A percentile compares a stretch with the other conserved stretches of the same genome.
Evolutionary conservation across 2,113 vertebrate species (phyloP).

Genomic region (Psilopogon haemacephalus): DNA sequence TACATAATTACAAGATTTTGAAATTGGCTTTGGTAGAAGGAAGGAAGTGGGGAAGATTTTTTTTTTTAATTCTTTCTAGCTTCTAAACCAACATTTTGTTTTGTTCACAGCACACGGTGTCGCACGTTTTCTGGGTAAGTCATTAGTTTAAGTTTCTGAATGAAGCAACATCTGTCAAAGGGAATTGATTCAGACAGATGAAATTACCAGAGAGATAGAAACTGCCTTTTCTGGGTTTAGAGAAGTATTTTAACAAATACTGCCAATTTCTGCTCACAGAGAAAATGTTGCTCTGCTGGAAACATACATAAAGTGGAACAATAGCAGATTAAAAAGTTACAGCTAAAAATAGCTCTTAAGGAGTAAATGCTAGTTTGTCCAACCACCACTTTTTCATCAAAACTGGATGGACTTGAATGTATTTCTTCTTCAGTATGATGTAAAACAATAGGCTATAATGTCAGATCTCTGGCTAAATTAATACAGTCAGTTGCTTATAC

Average conservation of each 20-base stretch:
- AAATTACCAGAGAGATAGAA: not conserved
- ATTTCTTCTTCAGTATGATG: not conserved
- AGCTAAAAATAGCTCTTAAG: not conserved
- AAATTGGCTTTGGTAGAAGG: not conserved
- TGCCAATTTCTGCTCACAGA: not conserved
- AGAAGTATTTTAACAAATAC: not conserved
- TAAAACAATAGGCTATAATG: not conserved
- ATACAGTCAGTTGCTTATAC: not conserved
- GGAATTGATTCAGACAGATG: not conserved
- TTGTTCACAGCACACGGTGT: not conserved
- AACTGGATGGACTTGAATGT: not conserved
- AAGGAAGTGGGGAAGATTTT: not conserved
- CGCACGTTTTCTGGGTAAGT: not conserved
- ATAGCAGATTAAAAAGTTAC: not conserved
- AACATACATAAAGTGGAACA: not conserved
- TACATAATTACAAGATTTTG: not conserved
- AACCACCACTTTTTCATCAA: not conserved
- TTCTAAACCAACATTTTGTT: conserved; percentile 9
- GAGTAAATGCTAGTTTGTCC: not conserved
- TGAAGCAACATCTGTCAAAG: not conserved
- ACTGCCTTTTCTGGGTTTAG: not conserved
- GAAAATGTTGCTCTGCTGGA: not conserved
- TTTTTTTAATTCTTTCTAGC: not conserved
- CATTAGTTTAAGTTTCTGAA: not conserved
- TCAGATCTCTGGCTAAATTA: not conserved